A percentile compares a stretch with the other conserved stretches of the same genome.
Evolutionary conservation across 2,888 invertebrate genomes (phyloP).

Genomic region (Drosophila infuscata): DNA sequence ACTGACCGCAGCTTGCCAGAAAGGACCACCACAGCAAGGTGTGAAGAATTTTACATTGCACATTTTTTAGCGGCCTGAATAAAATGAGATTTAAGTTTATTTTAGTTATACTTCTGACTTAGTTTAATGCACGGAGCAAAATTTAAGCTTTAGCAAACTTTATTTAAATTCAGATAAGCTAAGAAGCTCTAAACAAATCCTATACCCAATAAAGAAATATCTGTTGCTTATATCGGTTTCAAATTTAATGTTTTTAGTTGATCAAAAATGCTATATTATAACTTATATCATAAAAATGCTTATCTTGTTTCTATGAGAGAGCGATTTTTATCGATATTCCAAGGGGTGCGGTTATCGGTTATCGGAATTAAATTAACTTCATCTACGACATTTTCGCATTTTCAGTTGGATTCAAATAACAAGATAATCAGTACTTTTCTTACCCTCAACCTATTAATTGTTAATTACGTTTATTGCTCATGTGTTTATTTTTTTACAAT

Average conservation of each 20-base stretch:
- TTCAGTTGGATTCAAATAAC: neutral
- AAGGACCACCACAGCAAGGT: slow-evolving; percentile 10
- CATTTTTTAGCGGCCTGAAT: neutral
- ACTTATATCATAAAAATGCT: no score
- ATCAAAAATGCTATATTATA: neutral
- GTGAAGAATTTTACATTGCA: neutral
- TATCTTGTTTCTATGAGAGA: neutral
- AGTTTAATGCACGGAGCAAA: neutral
- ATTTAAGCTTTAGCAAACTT: neutral
- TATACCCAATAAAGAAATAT: neutral
- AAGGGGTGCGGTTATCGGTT: neutral
- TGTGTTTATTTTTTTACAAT: no score
- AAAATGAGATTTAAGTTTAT: neutral
- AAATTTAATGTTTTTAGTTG: neutral
- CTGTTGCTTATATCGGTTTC: neutral
- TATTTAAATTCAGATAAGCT: neutral
- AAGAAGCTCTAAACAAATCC: neutral
- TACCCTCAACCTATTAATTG: no score
- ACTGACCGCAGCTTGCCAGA: slow-evolving; percentile 35
- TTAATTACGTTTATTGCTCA: neutral
- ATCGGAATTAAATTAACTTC: no score
- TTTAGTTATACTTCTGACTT: neutral
- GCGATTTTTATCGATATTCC: neutral
- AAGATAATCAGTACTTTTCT: neutral
- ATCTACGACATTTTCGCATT: neutral